A percentile compares a stretch with the other conserved stretches of the same genome.
These are phyloP conservation scores for Microtus richardsoni DNA, from an alignment of 2,113 vertebrate species.

Conservation along the genomic window DNA sequence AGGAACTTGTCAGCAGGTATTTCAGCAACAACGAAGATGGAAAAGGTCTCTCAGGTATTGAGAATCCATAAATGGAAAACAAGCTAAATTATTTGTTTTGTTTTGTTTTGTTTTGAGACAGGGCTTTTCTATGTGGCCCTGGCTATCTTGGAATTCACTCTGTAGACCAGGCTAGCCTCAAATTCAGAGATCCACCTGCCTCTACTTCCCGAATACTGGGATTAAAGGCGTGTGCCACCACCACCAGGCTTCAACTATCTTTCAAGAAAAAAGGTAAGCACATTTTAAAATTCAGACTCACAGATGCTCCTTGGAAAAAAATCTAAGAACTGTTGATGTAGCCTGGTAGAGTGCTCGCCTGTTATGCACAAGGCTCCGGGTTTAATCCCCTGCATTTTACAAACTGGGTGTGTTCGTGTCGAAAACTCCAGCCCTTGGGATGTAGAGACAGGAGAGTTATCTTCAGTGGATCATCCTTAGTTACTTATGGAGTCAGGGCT, in stretches of 20 bases:
- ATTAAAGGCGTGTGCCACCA: neutral
- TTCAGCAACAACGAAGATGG: neutral
- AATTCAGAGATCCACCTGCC: neutral
- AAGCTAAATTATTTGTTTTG: neutral
- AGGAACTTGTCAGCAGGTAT: neutral
- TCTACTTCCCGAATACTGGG: neutral
- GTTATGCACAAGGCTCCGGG: neutral
- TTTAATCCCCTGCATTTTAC: neutral
- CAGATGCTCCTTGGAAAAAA: neutral
- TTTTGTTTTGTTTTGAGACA: neutral
- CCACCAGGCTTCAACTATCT: conserved; percentile 9
- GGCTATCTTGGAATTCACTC: neutral
- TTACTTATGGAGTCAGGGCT: neutral
- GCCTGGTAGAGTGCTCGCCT: neutral
- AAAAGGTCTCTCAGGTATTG: neutral
- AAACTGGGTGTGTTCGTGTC: neutral
- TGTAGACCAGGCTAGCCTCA: neutral
- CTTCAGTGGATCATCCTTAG: neutral
- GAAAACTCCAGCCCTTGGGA: neutral
- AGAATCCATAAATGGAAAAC: conserved; percentile 4
- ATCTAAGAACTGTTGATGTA: neutral
- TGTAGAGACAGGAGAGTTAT: neutral
- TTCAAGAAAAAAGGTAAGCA: conserved; percentile 30
- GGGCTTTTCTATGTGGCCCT: neutral
- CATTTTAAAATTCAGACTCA: conserved; percentile 49